Evolutionary conservation across 2,888 invertebrate genomes (phyloP), one percentile per base, ranked within the genome.

Genomic region (Acrobasis suavella): DNA sequence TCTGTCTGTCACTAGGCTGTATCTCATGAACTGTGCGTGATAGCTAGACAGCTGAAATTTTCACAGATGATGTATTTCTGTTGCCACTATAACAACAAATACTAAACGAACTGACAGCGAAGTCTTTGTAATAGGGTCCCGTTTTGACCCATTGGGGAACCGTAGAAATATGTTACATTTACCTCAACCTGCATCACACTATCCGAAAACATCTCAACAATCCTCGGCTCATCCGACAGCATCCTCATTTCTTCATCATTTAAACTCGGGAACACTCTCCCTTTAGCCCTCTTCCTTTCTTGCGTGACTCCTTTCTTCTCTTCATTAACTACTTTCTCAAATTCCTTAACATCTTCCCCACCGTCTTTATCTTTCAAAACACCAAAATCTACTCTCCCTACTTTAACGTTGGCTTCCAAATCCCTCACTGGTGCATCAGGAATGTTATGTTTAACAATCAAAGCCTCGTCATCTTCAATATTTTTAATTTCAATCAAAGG

Each of bases 131-230:
- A n/a, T n/a, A n/a, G n/a, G n/a, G n/a, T n/a, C n/a, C n/a, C n/a
- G n/a, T n/a, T n/a, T n/a, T n/a, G n/a, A n/a, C n/a, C n/a, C n/a
- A n/a, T n/a, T n/a, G n/a, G n/a, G n/a, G n/a, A n/a, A 2, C 22
- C 1, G 22, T 22, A 22, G 3, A 22, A 22, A 22, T 22, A 22
- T 22, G 50, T 62, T 16, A 38, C 0, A 69, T 77, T 76, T 66
- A 93, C 94, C 74, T 89, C 83, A 75, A 93, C 93, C 2, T 89
- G 88, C 62, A 93, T 80, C 1, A 73, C 72, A 0, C 73, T 82
- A 16, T 82, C 80, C 2, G 77, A 74, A n/a, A 72, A 68, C 12
- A 72, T 74, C 15, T 85, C 77, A 2, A 88, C 83, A 0, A 82
- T 62, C 58, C 56, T 65, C 0, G 89, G 86, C 0, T 87, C 86